phyloP scores from a whole-genome alignment of 2,113 vertebrate species.

The Malurus alboscapulatus region DNA sequence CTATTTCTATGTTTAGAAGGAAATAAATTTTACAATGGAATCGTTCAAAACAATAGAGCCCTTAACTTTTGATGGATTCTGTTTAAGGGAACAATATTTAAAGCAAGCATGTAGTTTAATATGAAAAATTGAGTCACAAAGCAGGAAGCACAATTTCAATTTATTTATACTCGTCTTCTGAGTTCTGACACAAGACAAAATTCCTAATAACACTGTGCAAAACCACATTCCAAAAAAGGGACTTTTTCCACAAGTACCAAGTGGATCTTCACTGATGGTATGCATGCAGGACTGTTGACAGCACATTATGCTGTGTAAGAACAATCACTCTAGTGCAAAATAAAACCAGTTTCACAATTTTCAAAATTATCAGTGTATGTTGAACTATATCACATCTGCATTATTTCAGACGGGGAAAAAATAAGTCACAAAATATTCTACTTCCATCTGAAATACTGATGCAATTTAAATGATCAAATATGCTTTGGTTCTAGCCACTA shows the following conservation, averaged over 20 bases:
- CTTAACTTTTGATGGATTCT: background rate
- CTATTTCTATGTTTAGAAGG: background rate
- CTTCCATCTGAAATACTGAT: background rate
- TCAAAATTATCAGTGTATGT: background rate
- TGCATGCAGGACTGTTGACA: background rate
- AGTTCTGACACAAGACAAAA: background rate
- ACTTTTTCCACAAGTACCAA: background rate
- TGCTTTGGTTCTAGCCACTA: background rate
- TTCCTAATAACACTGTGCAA: background rate
- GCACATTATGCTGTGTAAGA: accelerated
- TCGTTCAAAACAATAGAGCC: background rate
- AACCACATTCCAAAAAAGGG: background rate
- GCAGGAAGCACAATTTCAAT: background rate
- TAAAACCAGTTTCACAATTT: background rate
- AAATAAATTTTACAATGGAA: background rate
- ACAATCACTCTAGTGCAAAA: background rate
- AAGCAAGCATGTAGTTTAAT: background rate
- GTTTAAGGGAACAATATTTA: background rate
- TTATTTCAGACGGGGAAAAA: background rate
- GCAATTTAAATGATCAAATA: background rate
- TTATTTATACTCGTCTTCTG: background rate
- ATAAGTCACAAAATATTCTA: background rate
- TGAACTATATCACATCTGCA: background rate
- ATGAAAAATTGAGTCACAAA: background rate
- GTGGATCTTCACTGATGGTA: background rate